These are phyloP conservation scores for Cichlasoma orientale DNA, from an alignment of 2,797 vertebrate species.

Conservation along the genomic window DNA sequence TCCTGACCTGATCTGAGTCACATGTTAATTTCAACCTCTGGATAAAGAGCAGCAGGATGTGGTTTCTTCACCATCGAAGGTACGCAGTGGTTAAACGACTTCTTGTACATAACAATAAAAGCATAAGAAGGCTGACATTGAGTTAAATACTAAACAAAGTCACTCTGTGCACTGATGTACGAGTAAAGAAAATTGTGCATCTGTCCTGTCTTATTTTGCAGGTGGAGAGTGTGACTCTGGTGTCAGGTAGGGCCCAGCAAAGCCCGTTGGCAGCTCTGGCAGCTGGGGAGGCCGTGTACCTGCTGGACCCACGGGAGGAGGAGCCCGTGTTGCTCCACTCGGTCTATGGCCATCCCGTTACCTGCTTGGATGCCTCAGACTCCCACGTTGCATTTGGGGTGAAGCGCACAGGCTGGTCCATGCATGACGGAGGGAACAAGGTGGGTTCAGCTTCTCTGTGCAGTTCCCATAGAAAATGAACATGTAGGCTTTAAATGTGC, in stretches of 20 bases:
- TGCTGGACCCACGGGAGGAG: conserved; percentile 81
- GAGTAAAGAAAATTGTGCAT: neutral
- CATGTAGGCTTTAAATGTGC: neutral
- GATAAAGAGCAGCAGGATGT: neutral
- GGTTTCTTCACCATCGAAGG: neutral
- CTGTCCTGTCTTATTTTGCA: conserved; percentile 2
- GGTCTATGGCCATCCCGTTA: conserved; percentile 90
- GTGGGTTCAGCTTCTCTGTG: conserved; percentile 66
- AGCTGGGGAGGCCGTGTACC: conserved; percentile 87
- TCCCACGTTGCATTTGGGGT: conserved; percentile 87
- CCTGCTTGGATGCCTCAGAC: conserved; percentile 88
- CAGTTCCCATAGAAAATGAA: neutral
- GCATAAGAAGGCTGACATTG: no score
- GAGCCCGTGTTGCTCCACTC: conserved; percentile 84
- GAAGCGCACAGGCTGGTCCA: conserved; percentile 90
- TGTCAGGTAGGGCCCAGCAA: conserved; percentile 80
- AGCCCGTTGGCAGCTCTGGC: conserved; percentile 79
- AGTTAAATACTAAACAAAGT: no score
- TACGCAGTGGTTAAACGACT: neutral
- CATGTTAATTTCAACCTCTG: neutral
- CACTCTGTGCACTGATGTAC: neutral
- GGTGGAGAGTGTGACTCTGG: conserved; percentile 62
- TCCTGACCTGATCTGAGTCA: no score
- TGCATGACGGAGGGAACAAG: conserved; percentile 94
- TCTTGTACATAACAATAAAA: neutral